These are phyloP conservation scores for Zapornia atra DNA, from an alignment of 2,113 vertebrate species.

Conservation along the genomic window DNA sequence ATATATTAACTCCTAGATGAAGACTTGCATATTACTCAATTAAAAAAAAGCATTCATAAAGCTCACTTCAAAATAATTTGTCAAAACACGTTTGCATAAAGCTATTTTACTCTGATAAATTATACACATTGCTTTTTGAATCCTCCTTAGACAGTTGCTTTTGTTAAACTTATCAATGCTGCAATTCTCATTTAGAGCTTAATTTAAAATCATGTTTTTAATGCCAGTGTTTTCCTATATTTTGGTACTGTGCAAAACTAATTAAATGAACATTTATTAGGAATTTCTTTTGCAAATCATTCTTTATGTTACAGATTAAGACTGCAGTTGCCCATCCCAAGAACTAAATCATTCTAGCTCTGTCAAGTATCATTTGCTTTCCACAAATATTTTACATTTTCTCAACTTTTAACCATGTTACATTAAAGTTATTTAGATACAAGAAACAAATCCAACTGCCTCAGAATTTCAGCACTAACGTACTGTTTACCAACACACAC, in stretches of 20 bases:
- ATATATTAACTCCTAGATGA: conserved; percentile 49
- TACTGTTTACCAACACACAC: background rate
- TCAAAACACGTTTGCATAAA: conserved; percentile 62
- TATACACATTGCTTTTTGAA: conserved; percentile 47
- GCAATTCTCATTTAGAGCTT: conserved; percentile 44
- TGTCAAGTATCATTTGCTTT: background rate
- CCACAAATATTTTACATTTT: background rate
- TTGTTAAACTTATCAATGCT: conserved; percentile 61
- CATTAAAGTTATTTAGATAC: background rate
- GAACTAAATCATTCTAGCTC: background rate
- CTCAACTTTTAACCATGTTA: background rate
- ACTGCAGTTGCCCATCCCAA: background rate
- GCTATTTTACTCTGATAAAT: conserved; percentile 46
- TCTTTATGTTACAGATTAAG: background rate
- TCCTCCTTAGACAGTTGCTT: conserved; percentile 25
- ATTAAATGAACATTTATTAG: conserved; percentile 7
- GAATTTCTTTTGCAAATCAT: background rate
- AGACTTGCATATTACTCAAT: conserved; percentile 40
- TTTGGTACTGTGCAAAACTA: conserved; percentile 31
- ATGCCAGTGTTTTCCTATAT: background rate
- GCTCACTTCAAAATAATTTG: conserved; percentile 49
- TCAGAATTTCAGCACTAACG: background rate
- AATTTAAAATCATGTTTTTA: conserved; percentile 43
- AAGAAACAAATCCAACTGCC: background rate
- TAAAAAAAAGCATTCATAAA: conserved; percentile 62